phyloP scores from a whole-genome alignment of 2,797 vertebrate genomes.

The Sternarchorhynchus goeldii region DNA sequence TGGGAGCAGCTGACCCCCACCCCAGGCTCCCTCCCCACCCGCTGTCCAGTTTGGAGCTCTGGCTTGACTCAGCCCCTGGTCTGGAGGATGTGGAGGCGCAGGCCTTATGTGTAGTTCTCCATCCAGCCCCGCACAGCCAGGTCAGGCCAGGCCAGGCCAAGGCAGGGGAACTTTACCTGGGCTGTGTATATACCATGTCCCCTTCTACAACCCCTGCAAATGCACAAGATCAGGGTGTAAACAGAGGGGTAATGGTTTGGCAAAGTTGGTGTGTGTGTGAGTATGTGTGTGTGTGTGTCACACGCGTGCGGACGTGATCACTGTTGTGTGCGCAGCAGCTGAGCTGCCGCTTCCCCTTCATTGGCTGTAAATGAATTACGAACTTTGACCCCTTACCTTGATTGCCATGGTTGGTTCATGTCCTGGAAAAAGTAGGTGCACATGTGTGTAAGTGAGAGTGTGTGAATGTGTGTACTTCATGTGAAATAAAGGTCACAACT shows the following conservation, averaged over 20 bases:
- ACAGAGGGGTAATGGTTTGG: conserved; percentile 5
- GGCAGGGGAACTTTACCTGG: background rate
- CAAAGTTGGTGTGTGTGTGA: conserved; percentile 8
- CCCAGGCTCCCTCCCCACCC: conserved; percentile 24
- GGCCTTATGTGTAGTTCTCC: background rate
- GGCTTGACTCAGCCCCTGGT: conserved; percentile 34
- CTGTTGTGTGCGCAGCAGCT: background rate
- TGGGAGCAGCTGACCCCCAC: conserved; percentile 51
- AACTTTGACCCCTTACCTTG: conserved; percentile 34
- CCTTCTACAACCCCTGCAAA: background rate
- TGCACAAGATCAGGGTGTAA: conserved; percentile 16
- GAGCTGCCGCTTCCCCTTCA: conserved; percentile 2
- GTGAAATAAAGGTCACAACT: conserved; percentile 51
- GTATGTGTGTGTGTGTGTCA: background rate
- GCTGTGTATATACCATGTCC: background rate
- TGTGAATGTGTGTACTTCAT: conserved; percentile 22
- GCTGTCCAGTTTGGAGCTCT: conserved; percentile 38
- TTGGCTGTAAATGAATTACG: conserved; percentile 27
- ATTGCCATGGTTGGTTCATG: conserved; percentile 1
- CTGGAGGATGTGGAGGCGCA: conserved; percentile 14
- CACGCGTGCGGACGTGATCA: conserved; percentile 22
- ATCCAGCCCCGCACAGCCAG: background rate
- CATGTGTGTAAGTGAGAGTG: conserved; percentile 5
- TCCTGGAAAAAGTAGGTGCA: conserved; percentile 3
- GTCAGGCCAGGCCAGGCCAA: no score